phyloP scores from a whole-genome alignment of 2,888 invertebrate species.

The Mythimna vitellina region DNA sequence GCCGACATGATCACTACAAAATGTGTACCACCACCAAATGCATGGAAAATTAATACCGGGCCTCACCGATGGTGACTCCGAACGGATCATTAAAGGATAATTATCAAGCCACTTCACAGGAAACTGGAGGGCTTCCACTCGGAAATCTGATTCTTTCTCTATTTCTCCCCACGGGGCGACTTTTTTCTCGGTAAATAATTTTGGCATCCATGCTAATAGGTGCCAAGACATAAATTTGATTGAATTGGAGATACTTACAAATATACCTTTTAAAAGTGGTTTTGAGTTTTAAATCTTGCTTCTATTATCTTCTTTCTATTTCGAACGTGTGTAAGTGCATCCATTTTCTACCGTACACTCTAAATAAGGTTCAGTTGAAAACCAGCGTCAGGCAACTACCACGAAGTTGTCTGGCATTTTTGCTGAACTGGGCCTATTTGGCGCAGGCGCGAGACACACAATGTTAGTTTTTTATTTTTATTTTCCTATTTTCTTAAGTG shows the following conservation, averaged over 20 bases:
- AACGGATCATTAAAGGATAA: slow-evolving; percentile 88
- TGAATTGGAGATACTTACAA: slow-evolving; percentile 20
- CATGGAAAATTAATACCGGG: slow-evolving; percentile 84
- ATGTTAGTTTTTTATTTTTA: too few relatives aligned
- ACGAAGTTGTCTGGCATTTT: too few relatives aligned
- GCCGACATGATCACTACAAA: slow-evolving; percentile 43
- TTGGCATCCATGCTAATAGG: slow-evolving; percentile 40
- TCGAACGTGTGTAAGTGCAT: too few relatives aligned
- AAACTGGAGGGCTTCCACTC: slow-evolving; percentile 83
- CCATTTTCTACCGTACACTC: too few relatives aligned
- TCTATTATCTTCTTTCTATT: too few relatives aligned
- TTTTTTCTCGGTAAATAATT: slow-evolving; percentile 67
- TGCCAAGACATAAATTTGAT: slow-evolving; percentile 39
- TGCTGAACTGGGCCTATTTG: too few relatives aligned
- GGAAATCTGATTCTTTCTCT: slow-evolving; percentile 87
- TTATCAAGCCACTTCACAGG: slow-evolving; percentile 87
- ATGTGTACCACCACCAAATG: slow-evolving; percentile 80
- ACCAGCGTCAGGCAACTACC: too few relatives aligned
- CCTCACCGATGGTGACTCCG: slow-evolving; percentile 83
- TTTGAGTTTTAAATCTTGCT: background rate
- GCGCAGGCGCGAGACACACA: too few relatives aligned
- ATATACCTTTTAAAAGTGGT: background rate
- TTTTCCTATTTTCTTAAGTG: too few relatives aligned
- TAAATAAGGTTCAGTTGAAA: too few relatives aligned
- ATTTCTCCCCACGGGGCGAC: slow-evolving; percentile 70